phyloP scores from a whole-genome alignment of 1,140 invertebrate species.

The Vanessa atalanta region DNA sequence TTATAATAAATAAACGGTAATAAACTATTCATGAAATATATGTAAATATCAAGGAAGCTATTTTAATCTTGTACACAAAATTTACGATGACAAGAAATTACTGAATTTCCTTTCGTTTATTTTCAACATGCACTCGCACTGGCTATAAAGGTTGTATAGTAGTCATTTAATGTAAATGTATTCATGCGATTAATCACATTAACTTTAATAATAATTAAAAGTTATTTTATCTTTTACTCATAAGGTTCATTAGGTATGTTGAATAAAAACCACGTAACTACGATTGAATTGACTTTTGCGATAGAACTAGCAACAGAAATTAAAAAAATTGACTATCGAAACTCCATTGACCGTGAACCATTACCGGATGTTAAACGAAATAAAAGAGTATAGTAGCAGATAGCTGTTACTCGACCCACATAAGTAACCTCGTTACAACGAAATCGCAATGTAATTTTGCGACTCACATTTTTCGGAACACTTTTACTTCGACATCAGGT shows the following conservation, averaged over 20 bases:
- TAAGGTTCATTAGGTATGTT: neutral
- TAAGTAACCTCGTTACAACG: constrained; percentile 72
- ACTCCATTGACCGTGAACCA: constrained; percentile 62
- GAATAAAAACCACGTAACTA: neutral
- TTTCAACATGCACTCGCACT: constrained; percentile 18
- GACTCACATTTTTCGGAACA: constrained; percentile 78
- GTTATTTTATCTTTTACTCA: neutral
- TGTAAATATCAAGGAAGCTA: constrained; percentile 21
- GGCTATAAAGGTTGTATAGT: constrained; percentile 28
- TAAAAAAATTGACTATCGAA: constrained; percentile 39
- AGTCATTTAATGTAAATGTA: constrained; percentile 28
- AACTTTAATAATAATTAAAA: constrained; percentile 13
- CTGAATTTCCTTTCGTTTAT: constrained; percentile 33
- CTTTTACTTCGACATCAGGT: constrained; percentile 76
- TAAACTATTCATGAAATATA: constrained; percentile 22
- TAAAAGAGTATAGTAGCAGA: constrained; percentile 68
- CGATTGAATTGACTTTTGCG: neutral
- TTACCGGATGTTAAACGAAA: constrained; percentile 56
- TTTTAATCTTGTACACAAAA: constrained; percentile 31
- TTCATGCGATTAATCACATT: constrained; percentile 16
- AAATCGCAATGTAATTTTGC: constrained; percentile 80
- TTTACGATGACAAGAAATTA: constrained; percentile 38
- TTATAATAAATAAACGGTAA: neutral
- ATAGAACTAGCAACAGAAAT: constrained; percentile 16
- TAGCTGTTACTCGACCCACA: constrained; percentile 78